Evolutionary conservation across 2,113 vertebrate species (phyloP), one percentile per base, ranked within the genome.

Genomic region (Orcinus orca): DNA sequence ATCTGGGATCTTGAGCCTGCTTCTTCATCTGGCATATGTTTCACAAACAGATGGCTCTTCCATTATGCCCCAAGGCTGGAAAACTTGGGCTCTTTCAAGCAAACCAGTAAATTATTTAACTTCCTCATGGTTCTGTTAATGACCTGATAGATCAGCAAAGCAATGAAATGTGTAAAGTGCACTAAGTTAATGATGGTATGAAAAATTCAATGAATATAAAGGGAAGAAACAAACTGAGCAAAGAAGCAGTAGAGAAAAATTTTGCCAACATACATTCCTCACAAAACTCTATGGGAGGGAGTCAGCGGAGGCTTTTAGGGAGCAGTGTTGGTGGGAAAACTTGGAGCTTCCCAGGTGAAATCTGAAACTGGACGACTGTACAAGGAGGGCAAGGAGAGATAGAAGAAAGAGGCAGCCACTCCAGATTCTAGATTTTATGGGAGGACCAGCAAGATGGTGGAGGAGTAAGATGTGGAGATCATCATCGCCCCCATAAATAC

Each of bases 21-120:
- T 79, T 23, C 36, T 60, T 97, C 70, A 68, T 77, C 36, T 79
- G 81, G 50, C 62, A 62, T 58, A 6, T 63, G 9, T 88, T 67
- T 93, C 63, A 90, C 41, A 87, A 71, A 62, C 89, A 97, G 86
- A 96, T 33, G 77, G 47, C 82, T 55, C 65, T 82, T 71, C 60
- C 11, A 36, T 62, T 55, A 38, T 41, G 33, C 36, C 44, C 38
- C 23, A 60, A 90, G 29, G 92, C 53, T 60, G 88, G 68, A 95
- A 89, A 92, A 77, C 11, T 11, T 53, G 58, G 33, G 26, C 44
- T 96, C 25, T 94, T 88, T 77, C 9, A 83, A 81, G 44, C 47
- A 92, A 97, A 90, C 36, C 36, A 76, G 21, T 65, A 44, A 91
- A 84, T 91, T 70, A 90, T 79, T 95, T 74, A 68, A 50, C 10